Base-by-base conservation (phyloP, 2,888 invertebrate species). In the Scaptodrosophila latifasciaeformis region DNA sequence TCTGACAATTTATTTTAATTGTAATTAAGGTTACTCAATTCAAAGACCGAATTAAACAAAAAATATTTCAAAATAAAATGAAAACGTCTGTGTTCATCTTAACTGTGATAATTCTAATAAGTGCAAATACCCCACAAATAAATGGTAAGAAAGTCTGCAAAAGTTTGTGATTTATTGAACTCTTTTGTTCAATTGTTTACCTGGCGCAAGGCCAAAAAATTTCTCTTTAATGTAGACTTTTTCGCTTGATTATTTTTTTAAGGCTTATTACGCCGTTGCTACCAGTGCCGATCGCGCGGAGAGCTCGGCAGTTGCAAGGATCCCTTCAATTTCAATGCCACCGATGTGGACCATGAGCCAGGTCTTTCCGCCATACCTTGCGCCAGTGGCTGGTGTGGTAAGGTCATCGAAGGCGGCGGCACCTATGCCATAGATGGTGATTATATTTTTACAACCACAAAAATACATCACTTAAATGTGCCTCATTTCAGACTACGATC, bases 261-360 rank as follows among this genome's bases (percentile, higher is more conserved):
- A 93, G 94, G 91, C 72, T 85, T 91, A 31, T 87, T 92, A 44
- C 91, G 92, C 72, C 89, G 94, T 84, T 96, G 96, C 85, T 92
- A 92, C 79, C 89, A 90, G 66, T 96, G 96, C 83, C 89, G 96
- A 81, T 96, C 96, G 1, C 89, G 96, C 59, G 96, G 96, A 17
- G 94, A 94, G 49, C 86, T 93, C 30, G 96, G 96, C 2, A 92
- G 94, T 63, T 96, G 96, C 84, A 94, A 94, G 75, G 96, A 96
- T 87, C 92, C 93, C 7, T 96, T 96, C 80, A 89, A 88, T 1
- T 91, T 90, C 69, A 96, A 96, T 88, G 90, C 90, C 10, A 94
- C 95, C 0, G 90, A 92, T 69, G 90, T 92, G 2, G 91, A 91
- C 63, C 87, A 88, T 15, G 92, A 92, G 78, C 88, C 88, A 0